Evolutionary conservation across 2,888 invertebrate genomes (phyloP).

Genomic region (Trissoscelio sp.): DNA sequence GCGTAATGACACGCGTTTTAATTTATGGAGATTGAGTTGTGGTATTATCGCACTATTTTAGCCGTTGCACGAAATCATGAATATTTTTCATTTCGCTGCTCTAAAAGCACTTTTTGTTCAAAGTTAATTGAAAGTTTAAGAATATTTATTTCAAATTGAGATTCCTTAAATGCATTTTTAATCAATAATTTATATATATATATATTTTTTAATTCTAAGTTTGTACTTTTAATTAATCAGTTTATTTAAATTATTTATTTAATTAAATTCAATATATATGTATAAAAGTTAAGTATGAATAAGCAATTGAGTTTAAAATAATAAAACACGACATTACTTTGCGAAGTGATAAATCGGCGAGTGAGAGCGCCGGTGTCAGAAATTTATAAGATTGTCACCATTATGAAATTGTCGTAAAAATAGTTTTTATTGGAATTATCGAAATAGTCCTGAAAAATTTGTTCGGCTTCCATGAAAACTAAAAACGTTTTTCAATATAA

Average conservation of each 20-base stretch:
- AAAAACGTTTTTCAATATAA: constrained; percentile 7
- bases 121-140: not conserved
- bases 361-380: not conserved
- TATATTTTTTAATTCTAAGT: too few species aligned
- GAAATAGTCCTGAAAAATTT: not conserved
- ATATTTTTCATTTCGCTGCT: not conserved
- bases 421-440: constrained; percentile 4
- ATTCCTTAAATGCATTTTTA: too few species aligned
- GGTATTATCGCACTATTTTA: constrained; percentile 22
- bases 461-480: not conserved
- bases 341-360: constrained; percentile 1
- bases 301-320: too few species aligned
- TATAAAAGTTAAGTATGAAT: too few species aligned
- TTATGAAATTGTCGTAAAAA: not conserved
- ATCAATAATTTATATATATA: too few species aligned
- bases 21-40: constrained; percentile 47
- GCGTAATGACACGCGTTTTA: constrained; percentile 38
- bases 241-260: too few species aligned
- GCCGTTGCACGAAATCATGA: constrained; percentile 4
- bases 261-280: too few species aligned
- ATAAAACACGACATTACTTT: not conserved
- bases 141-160: not conserved
- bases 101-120: not conserved
- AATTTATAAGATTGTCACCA: not conserved
- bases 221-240: too few species aligned